phyloP scores from a whole-genome alignment of 2,113 vertebrate genomes.

The Pedionomus torquatus region DNA sequence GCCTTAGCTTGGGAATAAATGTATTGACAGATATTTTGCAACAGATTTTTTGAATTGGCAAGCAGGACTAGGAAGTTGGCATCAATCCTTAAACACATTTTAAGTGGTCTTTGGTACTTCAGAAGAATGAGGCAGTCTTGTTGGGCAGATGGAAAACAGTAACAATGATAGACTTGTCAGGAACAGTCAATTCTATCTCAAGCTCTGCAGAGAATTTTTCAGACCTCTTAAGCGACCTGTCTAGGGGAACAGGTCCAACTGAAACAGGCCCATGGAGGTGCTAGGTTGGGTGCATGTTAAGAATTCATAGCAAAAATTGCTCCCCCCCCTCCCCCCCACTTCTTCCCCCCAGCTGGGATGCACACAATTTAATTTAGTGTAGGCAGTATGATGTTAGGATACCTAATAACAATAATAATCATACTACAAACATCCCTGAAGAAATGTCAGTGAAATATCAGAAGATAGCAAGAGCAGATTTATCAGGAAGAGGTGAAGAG shows the following conservation, averaged over 20 bases:
- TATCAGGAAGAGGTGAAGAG: neutral
- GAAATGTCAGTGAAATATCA: slow-evolving; percentile 22
- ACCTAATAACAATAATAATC: neutral
- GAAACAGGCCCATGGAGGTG: neutral
- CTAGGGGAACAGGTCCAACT: slow-evolving; percentile 5
- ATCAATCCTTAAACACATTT: slow-evolving; percentile 17
- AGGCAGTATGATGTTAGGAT: neutral
- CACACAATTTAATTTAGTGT: neutral
- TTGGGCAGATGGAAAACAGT: slow-evolving; percentile 46
- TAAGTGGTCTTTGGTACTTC: slow-evolving; percentile 42
- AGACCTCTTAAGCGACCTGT: neutral
- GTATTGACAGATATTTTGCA: slow-evolving; percentile 52
- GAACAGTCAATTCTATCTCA: slow-evolving; percentile 16
- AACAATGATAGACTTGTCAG: slow-evolving; percentile 43
- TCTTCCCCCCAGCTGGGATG: neutral
- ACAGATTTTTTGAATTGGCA: slow-evolving; percentile 51
- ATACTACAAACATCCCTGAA: neutral
- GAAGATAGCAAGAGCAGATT: neutral
- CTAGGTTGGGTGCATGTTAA: neutral
- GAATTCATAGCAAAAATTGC: neutral
- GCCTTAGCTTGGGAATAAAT: neutral
- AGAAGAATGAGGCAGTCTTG: slow-evolving; percentile 13
- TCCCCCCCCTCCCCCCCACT: neutral
- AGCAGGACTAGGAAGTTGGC: slow-evolving; percentile 28
- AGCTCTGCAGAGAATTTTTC: slow-evolving; percentile 19